These are phyloP conservation scores for Shargacucullia verbasci DNA, from an alignment of 2,888 invertebrate species.

Conservation along the genomic window DNA sequence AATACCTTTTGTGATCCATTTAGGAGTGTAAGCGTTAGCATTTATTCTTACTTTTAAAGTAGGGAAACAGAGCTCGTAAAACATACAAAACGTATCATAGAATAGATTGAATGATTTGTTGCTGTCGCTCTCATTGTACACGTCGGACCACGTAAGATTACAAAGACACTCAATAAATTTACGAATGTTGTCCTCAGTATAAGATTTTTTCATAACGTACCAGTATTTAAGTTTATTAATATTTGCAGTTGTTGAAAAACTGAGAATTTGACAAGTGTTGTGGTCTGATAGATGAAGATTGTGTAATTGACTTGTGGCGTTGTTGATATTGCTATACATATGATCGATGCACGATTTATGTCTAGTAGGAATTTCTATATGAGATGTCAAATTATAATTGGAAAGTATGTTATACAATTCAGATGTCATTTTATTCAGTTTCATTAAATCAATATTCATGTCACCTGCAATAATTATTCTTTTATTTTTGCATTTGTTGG, in stretches of 20 bases:
- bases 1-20: slow-evolving; percentile 17
- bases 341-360: slow-evolving; percentile 12
- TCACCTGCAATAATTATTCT: slow-evolving; percentile 5
- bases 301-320: background rate
- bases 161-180: slow-evolving; percentile 8
- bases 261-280: slow-evolving; percentile 10
- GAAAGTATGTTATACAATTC: background rate
- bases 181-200: slow-evolving; percentile 1
- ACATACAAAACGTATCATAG: background rate
- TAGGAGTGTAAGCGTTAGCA: background rate
- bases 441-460: slow-evolving; percentile 4
- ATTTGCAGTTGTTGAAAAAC: background rate
- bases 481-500: background rate
- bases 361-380: slow-evolving; percentile 3
- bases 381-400: background rate
- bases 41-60: slow-evolving; percentile 6
- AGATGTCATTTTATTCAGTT: background rate
- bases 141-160: slow-evolving; percentile 2
- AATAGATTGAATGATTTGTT: slow-evolving; percentile 9
- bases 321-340: slow-evolving; percentile 6
- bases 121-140: background rate
- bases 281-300: slow-evolving; percentile 10
- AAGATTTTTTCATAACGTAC: slow-evolving; percentile 2
- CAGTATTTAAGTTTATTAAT: background rate
- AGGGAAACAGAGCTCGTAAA: slow-evolving; percentile 13